Conservation (phyloP, 2,888 invertebrate genomes). For the Drosophila sordidapex region DNA sequence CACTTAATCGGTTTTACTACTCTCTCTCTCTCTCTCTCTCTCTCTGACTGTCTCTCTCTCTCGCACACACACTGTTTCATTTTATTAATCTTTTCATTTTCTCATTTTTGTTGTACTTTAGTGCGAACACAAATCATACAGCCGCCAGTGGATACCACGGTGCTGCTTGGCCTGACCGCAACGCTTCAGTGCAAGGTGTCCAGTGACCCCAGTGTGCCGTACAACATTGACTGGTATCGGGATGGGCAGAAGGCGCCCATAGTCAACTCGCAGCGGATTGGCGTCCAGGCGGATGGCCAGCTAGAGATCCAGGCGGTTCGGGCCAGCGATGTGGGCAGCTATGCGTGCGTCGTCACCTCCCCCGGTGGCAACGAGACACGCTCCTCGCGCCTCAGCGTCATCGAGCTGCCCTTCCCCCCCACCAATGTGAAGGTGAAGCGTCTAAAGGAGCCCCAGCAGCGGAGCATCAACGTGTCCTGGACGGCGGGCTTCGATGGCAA, state of each 20-base stretch:
- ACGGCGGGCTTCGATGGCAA: conserved; percentile 98
- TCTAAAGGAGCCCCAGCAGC: conserved; percentile 88
- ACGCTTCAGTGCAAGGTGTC: conserved; percentile 97
- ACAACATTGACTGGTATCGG: conserved; percentile 95
- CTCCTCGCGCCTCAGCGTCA: conserved; percentile 92
- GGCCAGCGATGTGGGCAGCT: conserved; percentile 96
- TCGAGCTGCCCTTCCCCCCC: conserved; percentile 97
- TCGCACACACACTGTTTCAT: background rate
- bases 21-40: background rate
- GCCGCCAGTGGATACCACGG: conserved; percentile 96
- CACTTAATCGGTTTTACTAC: conserved; percentile 56
- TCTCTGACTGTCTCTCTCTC: background rate
- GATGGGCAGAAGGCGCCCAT: conserved; percentile 90
- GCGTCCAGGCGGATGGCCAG: conserved; percentile 92
- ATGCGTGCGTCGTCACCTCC: conserved; percentile 94
- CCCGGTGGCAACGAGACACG: conserved; percentile 97
- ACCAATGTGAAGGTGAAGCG: conserved; percentile 92
- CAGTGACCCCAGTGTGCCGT: conserved; percentile 94
- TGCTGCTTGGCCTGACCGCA: conserved; percentile 96
- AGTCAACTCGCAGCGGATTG: conserved; percentile 89
- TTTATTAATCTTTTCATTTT: background rate
- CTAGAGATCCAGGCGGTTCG: conserved; percentile 94
- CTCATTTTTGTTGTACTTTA: conserved; percentile 77
- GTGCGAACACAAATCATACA: conserved; percentile 97
- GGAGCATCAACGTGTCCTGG: conserved; percentile 96